Evolutionary conservation across 2,797 vertebrate genomes (phyloP).

Genomic region (Mormyrus hasselquistii): DNA sequence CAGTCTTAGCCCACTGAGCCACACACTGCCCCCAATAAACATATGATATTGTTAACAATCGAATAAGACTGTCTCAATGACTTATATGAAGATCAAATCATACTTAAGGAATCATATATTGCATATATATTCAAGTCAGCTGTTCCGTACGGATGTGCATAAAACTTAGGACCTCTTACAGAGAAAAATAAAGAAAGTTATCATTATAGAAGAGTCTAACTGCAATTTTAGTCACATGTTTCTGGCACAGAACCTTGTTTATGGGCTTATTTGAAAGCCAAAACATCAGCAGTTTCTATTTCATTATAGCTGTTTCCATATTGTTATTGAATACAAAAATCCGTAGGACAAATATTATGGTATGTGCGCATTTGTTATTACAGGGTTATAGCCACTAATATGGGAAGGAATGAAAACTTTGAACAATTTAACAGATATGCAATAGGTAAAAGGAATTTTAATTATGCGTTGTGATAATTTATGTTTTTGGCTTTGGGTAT

Average conservation of each 20-base stretch:
- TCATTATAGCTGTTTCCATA: background rate
- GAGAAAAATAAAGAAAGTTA: background rate
- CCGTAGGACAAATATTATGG: background rate
- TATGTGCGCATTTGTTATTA: background rate
- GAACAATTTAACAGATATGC: background rate
- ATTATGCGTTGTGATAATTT: background rate
- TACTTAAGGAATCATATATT: background rate
- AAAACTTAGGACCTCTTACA: background rate
- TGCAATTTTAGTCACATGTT: background rate
- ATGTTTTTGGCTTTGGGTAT: background rate
- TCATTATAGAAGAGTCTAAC: background rate
- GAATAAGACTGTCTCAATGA: background rate
- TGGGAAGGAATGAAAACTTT: background rate
- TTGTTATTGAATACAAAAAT: background rate
- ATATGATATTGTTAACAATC: background rate
- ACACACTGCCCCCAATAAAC: background rate
- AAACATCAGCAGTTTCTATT: background rate
- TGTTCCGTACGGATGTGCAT: background rate
- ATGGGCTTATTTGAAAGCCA: background rate
- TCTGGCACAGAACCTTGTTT: background rate
- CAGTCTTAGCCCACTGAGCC: too few relatives aligned
- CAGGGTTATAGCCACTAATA: background rate
- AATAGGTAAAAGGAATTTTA: background rate
- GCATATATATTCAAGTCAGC: background rate
- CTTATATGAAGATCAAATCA: background rate